A percentile compares a stretch with the other conserved stretches of the same genome.
Conservation (phyloP, 2,888 invertebrate species). For the Idaea straminata region DNA sequence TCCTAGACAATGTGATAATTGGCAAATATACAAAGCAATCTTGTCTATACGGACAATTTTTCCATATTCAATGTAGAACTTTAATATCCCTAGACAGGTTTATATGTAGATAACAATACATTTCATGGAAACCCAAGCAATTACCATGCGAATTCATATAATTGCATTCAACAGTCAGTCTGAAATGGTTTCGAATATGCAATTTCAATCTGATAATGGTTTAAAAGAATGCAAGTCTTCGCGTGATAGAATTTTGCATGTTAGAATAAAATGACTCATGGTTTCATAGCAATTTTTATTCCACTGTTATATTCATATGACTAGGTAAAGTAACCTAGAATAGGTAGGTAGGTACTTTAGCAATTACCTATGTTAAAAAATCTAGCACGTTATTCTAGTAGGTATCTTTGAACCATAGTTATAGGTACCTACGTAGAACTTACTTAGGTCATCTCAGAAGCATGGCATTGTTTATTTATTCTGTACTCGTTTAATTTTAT, state of each 20-base stretch:
- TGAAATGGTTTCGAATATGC: constrained; percentile 14
- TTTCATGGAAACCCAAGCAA: constrained; percentile 9
- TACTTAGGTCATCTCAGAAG: not conserved
- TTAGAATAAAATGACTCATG: constrained; percentile 28
- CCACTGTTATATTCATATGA: not conserved
- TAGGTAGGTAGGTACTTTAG: not conserved
- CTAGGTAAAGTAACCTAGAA: not conserved
- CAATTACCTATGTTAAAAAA: not conserved
- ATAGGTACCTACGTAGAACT: not conserved
- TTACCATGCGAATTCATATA: constrained; percentile 13
- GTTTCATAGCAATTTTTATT: not conserved
- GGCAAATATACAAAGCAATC: too few relatives aligned
- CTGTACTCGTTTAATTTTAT: not conserved
- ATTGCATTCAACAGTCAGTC: constrained; percentile 8
- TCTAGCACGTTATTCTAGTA: not conserved
- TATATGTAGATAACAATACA: not conserved
- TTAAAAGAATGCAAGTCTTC: constrained; percentile 23
- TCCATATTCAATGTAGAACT: too few relatives aligned
- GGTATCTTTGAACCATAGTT: too few relatives aligned
- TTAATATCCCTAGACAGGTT: not conserved
- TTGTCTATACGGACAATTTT: too few relatives aligned
- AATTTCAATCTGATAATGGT: constrained; percentile 6
- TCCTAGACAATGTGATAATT: too few relatives aligned
- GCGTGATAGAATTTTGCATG: constrained; percentile 44
- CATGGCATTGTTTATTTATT: not conserved